These are phyloP conservation scores for Terebella lapidaria DNA, from an alignment of 2,888 invertebrate species.

Conservation along the genomic window DNA sequence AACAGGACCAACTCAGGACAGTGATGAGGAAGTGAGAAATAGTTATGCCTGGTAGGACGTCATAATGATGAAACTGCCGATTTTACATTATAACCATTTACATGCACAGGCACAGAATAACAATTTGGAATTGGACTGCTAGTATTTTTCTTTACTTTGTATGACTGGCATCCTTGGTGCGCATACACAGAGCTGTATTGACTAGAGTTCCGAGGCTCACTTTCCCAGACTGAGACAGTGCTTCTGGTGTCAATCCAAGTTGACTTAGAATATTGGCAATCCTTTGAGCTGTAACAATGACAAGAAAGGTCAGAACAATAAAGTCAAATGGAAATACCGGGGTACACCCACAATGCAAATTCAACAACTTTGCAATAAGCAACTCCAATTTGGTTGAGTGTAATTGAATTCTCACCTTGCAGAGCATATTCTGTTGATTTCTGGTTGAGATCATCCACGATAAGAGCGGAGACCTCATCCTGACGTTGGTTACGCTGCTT, in stretches of 20 bases:
- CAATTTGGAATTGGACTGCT: too few relatives aligned
- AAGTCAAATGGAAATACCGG: too few relatives aligned
- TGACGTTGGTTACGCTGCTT: background rate
- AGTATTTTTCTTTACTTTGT: too few relatives aligned
- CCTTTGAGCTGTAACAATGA: background rate
- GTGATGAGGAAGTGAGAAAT: too few relatives aligned
- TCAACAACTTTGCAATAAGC: too few relatives aligned
- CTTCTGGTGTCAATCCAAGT: background rate
- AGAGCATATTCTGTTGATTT: background rate
- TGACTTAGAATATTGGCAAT: background rate
- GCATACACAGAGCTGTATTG: background rate
- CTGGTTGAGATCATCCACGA: background rate
- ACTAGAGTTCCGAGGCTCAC: background rate
- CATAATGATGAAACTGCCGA: too few relatives aligned
- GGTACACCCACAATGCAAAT: too few relatives aligned
- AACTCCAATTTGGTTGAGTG: too few relatives aligned
- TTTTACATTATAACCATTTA: too few relatives aligned
- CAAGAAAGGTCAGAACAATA: background rate
- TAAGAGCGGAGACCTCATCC: background rate
- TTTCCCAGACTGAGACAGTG: background rate
- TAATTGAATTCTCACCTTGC: too few relatives aligned
- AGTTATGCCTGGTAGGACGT: too few relatives aligned
- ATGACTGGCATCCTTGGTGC: background rate
- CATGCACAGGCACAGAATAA: background rate
- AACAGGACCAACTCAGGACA: too few relatives aligned